Evolutionary conservation across 1,140 invertebrate species (phyloP).

Genomic region (Pinna nobilis): DNA sequence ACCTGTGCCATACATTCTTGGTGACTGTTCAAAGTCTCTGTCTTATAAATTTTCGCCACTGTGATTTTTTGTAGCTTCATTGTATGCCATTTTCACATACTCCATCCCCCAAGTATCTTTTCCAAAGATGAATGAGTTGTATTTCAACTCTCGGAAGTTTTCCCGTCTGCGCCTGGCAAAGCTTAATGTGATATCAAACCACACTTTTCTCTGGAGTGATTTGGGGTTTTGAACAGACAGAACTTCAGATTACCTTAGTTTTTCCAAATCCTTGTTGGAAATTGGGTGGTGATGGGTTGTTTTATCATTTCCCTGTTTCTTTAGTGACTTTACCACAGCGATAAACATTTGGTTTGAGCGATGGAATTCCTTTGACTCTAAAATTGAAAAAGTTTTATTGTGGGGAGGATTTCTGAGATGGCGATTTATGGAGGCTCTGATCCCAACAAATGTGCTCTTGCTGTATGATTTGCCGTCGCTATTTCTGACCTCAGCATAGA

Average conservation of each 20-base stretch:
- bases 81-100: constrained; percentile 7
- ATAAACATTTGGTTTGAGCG: constrained; percentile 10
- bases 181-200: constrained; percentile 26
- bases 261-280: constrained; percentile 16
- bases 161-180: constrained; percentile 8
- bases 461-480: constrained; percentile 21
- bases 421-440: constrained; percentile 20
- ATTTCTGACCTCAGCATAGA: constrained; percentile 27
- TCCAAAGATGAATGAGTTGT: background rate
- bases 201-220: constrained; percentile 11
- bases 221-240: background rate
- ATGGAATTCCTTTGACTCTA: background rate
- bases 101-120: background rate
- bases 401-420: constrained; percentile 4
- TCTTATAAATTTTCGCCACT: background rate
- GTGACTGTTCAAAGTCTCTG: constrained; percentile 1
- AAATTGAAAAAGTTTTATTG: background rate
- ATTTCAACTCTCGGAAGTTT: background rate
- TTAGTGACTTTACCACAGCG: constrained; percentile 1
- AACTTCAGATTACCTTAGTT: background rate
- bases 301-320: constrained; percentile 6
- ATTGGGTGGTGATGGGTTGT: constrained; percentile 10
- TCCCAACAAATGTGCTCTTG: constrained; percentile 17
- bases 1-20: background rate
- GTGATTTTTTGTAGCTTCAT: constrained; percentile 17